phyloP scores from a whole-genome alignment of 2,888 invertebrate species.

The Clostera curtula region DNA sequence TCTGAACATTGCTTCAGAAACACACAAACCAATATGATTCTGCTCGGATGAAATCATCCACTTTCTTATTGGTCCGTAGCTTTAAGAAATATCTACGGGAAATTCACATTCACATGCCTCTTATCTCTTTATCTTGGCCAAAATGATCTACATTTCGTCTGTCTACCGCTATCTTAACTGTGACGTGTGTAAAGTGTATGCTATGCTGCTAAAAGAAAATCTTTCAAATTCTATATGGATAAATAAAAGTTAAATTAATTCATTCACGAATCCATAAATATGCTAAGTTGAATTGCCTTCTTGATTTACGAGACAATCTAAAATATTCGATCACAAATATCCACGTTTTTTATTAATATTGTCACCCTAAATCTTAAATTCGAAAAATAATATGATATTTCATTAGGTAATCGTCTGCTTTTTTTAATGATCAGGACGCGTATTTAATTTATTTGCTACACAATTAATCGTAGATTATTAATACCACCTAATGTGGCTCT shows the following conservation, averaged over 20 bases:
- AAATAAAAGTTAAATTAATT: conserved; percentile 1
- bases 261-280: conserved; percentile 3
- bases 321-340: too few species aligned
- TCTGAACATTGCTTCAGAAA: not conserved
- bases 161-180: conserved; percentile 1
- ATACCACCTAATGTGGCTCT: too few species aligned
- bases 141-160: conserved; percentile 1
- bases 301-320: too few species aligned
- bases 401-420: too few species aligned
- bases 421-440: too few species aligned
- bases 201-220: not conserved
- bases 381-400: too few species aligned
- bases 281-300: too few species aligned
- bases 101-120: conserved; percentile 2
- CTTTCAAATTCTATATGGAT: not conserved
- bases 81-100: conserved; percentile 1
- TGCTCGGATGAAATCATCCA: not conserved
- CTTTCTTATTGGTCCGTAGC: not conserved
- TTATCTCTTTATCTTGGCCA: conserved; percentile 1
- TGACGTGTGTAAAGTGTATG: not conserved
- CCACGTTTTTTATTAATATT: too few species aligned
- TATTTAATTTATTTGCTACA: too few species aligned
- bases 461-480: too few species aligned
- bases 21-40: not conserved
- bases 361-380: too few species aligned